Evolutionary conservation across 2,888 invertebrate genomes (phyloP), one percentile per base, ranked within the genome.

Genomic region (Atrina japonica): DNA sequence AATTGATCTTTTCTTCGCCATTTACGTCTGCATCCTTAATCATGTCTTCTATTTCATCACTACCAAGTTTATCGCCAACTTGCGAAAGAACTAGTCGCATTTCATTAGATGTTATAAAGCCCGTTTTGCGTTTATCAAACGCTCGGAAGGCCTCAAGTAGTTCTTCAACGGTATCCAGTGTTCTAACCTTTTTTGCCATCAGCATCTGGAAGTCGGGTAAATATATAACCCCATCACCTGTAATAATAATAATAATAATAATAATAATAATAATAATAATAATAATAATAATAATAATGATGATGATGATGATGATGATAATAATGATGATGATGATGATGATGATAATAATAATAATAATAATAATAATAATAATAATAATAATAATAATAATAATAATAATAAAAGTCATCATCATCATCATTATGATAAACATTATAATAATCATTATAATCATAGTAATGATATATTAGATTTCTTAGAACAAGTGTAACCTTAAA

Each of bases 181-280:
- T 98, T 93, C 98, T 98, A 98, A 99, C 98, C 94, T 99, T 99
- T 91, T 98, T 95, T 90, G 99, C 98, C 98, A 99, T 99, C 98
- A 99, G 98, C 91, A 98, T 98, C 90, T 99, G 94, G 94, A 99
- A 99, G 93, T 99, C 99, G 88, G 98, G 98, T 93, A 99, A 99
- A 93, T 99, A 98, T 93, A 99, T 99, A 92, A 98, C 98, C 91
- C 99, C 99, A 92, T 99, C 99, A 90, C 98, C 98, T 98, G 66
- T 25, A 90, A 87, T 47, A 66, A 27, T 16, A 11, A 41, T 0
- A 25, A 23, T 1, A 29, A 7, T 30, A 1, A 2, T 23, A 9
- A n/a, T 14, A 52, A 3, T 23, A 6, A 52, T 6, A 6, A 3
- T 6, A 6, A 6, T 25, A 23, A 21, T 21, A 52, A 14, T 14